Evolutionary conservation across 2,113 vertebrate genomes (phyloP), one percentile per base, ranked within the genome.

Genomic region (Paralichthys olivaceus): DNA sequence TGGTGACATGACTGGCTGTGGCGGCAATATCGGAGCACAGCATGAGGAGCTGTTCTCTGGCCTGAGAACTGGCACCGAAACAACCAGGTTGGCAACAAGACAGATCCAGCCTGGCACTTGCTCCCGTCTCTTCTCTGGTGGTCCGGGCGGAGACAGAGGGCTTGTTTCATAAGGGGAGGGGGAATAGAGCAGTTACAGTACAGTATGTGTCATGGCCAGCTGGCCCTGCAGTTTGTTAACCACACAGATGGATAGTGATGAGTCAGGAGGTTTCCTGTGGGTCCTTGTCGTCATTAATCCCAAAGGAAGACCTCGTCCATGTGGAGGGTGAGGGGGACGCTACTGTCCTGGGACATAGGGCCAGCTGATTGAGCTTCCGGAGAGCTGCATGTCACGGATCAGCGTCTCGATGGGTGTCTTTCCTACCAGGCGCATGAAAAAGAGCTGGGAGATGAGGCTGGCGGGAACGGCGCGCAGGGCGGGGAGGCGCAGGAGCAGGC

Each of bases 351-450:
- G 86, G 29, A 95, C 96, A 0, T 98, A 97, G 81, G 97, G 96
- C 97, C 97, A 99, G 93, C 95, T 98, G 93, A 98, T 98, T 61
- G 96, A 96, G 87, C 97, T 98, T 60, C 97, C 97, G 0, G 97
- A 98, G 54, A 99, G 96, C 84, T 98, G 96, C 97, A 98, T 99
- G 96, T 98, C 97, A 6, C 97, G 94, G 91, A 98, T 97, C 13
- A 99, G 95, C 0, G 97, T 99, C 93, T 98, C 96, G 1, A 98
- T 98, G 89, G 97, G 97, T 0, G 97, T 99, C 88, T 99, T 98
- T 32, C 97, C 97, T 59, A 99, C 97, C 69, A 99, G 95, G 47
- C 97, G 93, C 96, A 97, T 98, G 92, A 99, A 99, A 89, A 99
- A 99, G 58, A 99, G 96, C 90, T 98, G 97, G 0, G 97, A 98